Evolutionary conservation across 2,888 invertebrate genomes (phyloP).

Genomic region (Limnephilus auricula): DNA sequence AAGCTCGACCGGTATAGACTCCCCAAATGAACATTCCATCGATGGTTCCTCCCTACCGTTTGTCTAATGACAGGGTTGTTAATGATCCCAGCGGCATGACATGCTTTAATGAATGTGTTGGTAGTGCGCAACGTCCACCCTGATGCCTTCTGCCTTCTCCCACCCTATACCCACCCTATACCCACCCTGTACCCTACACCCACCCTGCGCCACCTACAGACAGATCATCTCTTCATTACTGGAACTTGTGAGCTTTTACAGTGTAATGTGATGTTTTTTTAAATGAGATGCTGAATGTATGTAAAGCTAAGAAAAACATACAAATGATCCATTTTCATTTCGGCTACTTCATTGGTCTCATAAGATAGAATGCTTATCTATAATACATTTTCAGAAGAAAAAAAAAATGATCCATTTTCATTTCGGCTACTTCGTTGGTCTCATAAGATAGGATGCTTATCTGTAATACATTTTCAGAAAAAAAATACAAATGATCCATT

Average conservation of each 20-base stretch:
- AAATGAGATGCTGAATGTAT: too few species aligned
- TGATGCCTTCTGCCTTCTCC: background rate
- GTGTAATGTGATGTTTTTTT: too few species aligned
- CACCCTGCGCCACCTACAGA: background rate
- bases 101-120: conserved; percentile 2
- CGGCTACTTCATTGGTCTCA: too few species aligned
- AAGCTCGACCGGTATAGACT: background rate
- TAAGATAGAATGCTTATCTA: too few species aligned
- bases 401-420: too few species aligned
- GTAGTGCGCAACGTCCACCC: background rate
- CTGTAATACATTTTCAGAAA: too few species aligned
- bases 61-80: background rate
- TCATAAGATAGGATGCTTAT: too few species aligned
- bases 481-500: too few species aligned
- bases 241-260: background rate
- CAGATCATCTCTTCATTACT: background rate
- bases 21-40: background rate
- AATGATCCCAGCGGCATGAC: background rate
- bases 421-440: too few species aligned
- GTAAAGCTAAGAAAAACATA: too few species aligned
- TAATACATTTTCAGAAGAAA: too few species aligned
- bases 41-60: background rate
- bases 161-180: background rate
- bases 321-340: too few species aligned
- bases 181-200: background rate